These are phyloP conservation scores for Alethe castanea DNA, from an alignment of 2,113 vertebrate genomes.

Conservation along the genomic window DNA sequence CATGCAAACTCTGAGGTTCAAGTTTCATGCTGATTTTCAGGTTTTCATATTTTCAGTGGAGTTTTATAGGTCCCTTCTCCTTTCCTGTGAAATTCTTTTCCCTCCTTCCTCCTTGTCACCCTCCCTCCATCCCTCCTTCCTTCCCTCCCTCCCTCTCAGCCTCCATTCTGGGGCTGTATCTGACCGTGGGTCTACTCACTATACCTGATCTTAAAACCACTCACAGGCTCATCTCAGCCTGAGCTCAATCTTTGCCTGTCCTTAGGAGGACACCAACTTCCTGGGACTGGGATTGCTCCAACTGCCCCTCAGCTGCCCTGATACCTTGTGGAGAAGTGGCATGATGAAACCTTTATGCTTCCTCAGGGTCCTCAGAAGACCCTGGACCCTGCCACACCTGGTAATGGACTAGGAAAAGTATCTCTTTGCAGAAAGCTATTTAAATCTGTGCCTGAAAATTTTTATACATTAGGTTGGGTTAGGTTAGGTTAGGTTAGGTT, in stretches of 20 bases:
- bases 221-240: neutral
- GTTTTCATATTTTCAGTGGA: neutral
- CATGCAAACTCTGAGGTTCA: fast-evolving
- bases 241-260: neutral
- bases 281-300: neutral
- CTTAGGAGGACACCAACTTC: neutral
- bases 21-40: neutral
- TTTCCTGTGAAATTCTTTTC: neutral
- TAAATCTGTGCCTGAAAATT: neutral
- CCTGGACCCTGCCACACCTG: fast-evolving
- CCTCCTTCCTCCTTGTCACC: fast-evolving
- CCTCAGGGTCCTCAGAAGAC: neutral
- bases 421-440: neutral
- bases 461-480: neutral
- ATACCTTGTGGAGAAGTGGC: neutral
- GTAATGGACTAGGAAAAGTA: neutral
- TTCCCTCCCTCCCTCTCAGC: fast-evolving
- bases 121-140: too few species aligned
- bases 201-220: neutral
- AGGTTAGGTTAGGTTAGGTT: neutral
- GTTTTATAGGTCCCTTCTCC: neutral
- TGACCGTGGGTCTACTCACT: too few species aligned
- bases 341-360: fast-evolving
- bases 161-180: neutral
- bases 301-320: neutral